Percentiles rank a stretch among this genome's conserved stretches.
phyloP scores from a whole-genome alignment of 2,113 vertebrate genomes.

The Corapipo altera region DNA sequence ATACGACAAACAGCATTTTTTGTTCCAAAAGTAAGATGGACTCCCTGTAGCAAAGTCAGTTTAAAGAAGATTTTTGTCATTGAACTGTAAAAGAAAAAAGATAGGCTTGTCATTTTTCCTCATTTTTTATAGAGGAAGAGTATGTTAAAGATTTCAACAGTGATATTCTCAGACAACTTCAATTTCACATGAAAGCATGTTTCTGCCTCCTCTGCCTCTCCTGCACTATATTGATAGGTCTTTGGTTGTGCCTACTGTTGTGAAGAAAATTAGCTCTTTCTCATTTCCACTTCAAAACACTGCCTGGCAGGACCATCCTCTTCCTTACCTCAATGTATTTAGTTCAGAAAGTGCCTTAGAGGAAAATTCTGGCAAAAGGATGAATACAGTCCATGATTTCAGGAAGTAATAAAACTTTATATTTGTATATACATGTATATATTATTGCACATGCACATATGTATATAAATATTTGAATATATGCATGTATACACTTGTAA shows the following conservation, averaged over 20 bases:
- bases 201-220: slow-evolving; percentile 12
- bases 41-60: not conserved
- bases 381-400: not conserved
- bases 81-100: slow-evolving; percentile 47
- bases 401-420: not conserved
- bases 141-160: slow-evolving; percentile 9
- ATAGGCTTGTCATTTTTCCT: slow-evolving; percentile 53
- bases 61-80: slow-evolving; percentile 49
- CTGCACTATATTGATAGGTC: not conserved
- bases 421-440: not conserved
- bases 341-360: not conserved
- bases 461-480: not conserved
- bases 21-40: slow-evolving; percentile 22
- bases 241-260: slow-evolving; percentile 3
- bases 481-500: too few relatives aligned
- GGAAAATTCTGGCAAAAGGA: not conserved
- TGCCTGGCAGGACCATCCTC: not conserved
- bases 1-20: not conserved
- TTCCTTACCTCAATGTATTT: not conserved
- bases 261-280: not conserved
- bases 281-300: not conserved
- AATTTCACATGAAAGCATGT: not conserved
- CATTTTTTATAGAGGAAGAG: not conserved
- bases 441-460: not conserved
- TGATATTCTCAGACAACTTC: not conserved